phyloP scores from a whole-genome alignment of 2,797 vertebrate species.

The Anableps anableps region DNA sequence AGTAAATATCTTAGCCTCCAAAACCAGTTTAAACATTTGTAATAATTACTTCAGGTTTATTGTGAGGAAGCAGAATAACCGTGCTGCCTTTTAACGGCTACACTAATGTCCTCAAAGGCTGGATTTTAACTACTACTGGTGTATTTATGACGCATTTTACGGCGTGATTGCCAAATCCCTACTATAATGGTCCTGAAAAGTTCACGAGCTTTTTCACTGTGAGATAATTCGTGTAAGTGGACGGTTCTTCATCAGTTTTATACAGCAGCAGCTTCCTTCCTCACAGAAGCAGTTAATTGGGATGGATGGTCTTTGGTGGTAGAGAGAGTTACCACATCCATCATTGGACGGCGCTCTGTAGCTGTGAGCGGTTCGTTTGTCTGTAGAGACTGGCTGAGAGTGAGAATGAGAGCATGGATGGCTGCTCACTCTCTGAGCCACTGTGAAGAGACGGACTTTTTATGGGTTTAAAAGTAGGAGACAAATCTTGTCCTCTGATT shows the following conservation, averaged over 20 bases:
- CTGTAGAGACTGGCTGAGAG: constrained; percentile 38
- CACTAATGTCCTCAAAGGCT: constrained; percentile 21
- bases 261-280: constrained; percentile 28
- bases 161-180: background rate
- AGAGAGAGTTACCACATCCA: constrained; percentile 60
- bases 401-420: background rate
- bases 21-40: constrained; percentile 15
- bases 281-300: constrained; percentile 51
- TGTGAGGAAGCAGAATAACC: constrained; percentile 26
- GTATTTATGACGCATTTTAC: background rate
- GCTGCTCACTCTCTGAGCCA: constrained; percentile 36
- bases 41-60: constrained; percentile 28
- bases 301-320: constrained; percentile 62
- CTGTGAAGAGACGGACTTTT: constrained; percentile 39
- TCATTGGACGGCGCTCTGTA: constrained; percentile 49
- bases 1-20: constrained; percentile 22
- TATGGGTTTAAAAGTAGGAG: background rate
- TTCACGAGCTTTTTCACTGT: constrained; percentile 23
- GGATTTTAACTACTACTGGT: background rate
- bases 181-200: constrained; percentile 1
- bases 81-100: constrained; percentile 30
- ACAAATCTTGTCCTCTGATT: background rate
- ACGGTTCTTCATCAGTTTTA: constrained; percentile 36
- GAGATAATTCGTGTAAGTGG: constrained; percentile 17
- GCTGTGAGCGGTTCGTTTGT: constrained; percentile 37